Percentiles rank a stretch among this genome's conserved stretches.
phyloP scores from a whole-genome alignment of 2,113 vertebrate genomes.

The Bambusicola thoracicus region DNA sequence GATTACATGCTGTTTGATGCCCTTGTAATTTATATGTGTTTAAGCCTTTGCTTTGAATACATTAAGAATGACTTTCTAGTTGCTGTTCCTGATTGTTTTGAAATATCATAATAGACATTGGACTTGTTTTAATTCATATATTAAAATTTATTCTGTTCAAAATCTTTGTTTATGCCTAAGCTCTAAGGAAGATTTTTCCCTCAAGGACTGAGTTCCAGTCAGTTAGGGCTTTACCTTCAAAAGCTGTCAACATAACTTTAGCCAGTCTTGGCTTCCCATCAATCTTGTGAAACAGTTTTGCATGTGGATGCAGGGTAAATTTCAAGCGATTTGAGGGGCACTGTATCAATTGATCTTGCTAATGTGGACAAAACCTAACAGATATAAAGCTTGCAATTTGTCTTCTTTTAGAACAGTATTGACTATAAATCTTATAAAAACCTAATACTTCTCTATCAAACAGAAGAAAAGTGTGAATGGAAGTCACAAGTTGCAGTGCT shows the following conservation, averaged over 20 bases:
- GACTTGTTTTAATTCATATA: not conserved
- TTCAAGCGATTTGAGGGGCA: not conserved
- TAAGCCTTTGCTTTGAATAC: not conserved
- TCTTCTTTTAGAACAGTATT: not conserved
- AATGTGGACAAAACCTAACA: not conserved
- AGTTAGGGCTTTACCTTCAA: not conserved
- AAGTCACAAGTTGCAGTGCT: not conserved
- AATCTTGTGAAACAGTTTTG: not conserved
- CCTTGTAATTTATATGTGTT: not conserved
- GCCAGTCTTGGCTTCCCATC: not conserved
- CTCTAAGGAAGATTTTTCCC: not conserved
- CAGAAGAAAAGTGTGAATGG: not conserved
- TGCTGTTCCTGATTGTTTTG: not conserved
- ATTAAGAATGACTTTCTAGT: not conserved
- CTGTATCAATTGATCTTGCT: not conserved
- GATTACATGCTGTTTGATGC: not conserved
- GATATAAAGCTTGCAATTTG: not conserved
- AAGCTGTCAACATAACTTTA: not conserved
- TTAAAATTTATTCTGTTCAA: not conserved
- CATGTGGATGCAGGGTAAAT: not conserved
- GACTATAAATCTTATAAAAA: not conserved
- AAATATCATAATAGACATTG: not conserved
- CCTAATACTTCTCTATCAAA: not conserved
- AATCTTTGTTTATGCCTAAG: not conserved
- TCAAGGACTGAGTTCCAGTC: not conserved